These are phyloP conservation scores for Vireo altiloquus DNA, from an alignment of 2,113 vertebrate genomes.

Conservation along the genomic window DNA sequence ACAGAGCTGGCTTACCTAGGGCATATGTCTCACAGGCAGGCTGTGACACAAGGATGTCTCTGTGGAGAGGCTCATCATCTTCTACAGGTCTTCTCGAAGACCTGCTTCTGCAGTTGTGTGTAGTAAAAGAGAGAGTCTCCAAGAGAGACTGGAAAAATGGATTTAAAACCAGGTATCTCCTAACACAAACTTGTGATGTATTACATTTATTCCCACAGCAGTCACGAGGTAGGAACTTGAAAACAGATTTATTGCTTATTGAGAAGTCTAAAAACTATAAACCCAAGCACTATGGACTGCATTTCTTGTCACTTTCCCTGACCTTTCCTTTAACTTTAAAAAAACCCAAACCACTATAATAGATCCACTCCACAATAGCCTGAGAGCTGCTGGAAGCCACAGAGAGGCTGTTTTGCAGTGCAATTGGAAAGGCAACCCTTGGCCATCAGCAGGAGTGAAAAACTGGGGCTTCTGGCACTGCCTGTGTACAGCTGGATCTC, in stretches of 20 bases:
- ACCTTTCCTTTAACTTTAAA: not conserved
- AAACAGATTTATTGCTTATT: not conserved
- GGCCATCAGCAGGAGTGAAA: not conserved
- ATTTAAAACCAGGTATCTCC: not conserved
- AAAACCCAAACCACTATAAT: not conserved
- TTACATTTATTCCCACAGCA: not conserved
- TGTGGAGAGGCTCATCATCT: not conserved
- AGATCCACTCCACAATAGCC: not conserved
- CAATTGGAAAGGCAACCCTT: not conserved
- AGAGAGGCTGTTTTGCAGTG: not conserved
- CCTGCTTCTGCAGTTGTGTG: not conserved
- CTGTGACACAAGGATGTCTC: not conserved
- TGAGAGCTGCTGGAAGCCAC: not conserved
- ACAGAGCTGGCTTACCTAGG: not conserved
- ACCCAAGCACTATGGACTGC: not conserved
- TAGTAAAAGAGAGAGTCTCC: not conserved
- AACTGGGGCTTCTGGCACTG: not conserved
- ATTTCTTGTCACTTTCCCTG: not conserved
- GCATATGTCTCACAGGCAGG: not conserved
- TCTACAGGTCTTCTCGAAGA: not conserved
- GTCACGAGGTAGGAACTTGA: not conserved
- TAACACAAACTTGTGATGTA: not conserved
- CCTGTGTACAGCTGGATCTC: not conserved
- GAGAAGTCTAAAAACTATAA: not conserved
- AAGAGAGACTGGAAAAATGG: not conserved